Evolutionary conservation across 2,113 vertebrate species (phyloP), one percentile per base, ranked within the genome.

Genomic region (Sinocyclocheilus anophthalmus): DNA sequence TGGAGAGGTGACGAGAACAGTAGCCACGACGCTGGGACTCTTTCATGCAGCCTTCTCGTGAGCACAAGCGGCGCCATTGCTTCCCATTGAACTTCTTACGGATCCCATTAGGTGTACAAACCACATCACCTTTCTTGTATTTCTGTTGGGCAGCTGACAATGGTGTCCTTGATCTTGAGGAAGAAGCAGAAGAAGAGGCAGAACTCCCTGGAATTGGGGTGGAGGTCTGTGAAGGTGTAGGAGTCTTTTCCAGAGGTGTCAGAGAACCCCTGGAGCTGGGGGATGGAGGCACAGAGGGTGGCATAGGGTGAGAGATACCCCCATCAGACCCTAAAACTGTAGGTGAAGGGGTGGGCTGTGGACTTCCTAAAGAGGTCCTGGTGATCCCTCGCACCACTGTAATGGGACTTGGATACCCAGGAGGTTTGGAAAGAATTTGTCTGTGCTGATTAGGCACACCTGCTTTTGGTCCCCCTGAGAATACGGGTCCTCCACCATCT

Each of bases 61-160:
- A 98, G 92, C 97, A 98, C 4, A 98, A 92, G 4, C 97, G 93
- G n/a, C 97, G 92, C 97, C 97, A 98, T 82, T 98, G 97, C 92
- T 98, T 98, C 5, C 97, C 97, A 0, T 98, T 98, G 85, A 98
- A 98, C 87, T 98, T 98, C 90, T 98, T 98, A 0, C 97, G 94
- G 57, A 98, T 97, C 3, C 97, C 97, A 0, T 97, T 97, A 0
- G 96, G 97, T 0, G 97, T 98, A 89, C 97, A 97, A 0, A 98
- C 97, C 87, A 98, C 97, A 0, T 98, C 97, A 0, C 97, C 97
- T 85, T 98, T 98, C 87, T 97, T 97, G 85, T 97, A 98, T 33
- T 97, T 98, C 92, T 97, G 96, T 91, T 97, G 96, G 42, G 95
- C 95, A 0, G 95, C 94, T 0, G 96, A 96, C 30, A 97, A 90